Conservation (phyloP, 2,888 invertebrate species). For the Andrena fulva region DNA sequence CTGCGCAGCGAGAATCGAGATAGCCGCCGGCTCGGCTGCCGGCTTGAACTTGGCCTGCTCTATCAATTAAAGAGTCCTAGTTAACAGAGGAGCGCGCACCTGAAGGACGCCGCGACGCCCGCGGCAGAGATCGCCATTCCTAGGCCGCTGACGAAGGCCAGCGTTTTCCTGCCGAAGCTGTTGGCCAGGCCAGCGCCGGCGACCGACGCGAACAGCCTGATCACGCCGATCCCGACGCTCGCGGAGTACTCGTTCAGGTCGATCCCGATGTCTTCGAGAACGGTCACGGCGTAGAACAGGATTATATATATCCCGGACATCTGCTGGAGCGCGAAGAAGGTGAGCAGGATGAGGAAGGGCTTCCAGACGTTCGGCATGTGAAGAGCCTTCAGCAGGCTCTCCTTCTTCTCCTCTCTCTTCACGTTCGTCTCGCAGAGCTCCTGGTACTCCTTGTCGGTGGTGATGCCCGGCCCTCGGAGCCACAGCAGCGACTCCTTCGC, state of each 20-base stretch:
- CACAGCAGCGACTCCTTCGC: slow-evolving; percentile 88
- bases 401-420: slow-evolving; percentile 68
- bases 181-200: slow-evolving; percentile 89
- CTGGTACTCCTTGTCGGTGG: slow-evolving; percentile 88
- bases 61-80: not conserved
- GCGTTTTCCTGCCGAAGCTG: slow-evolving; percentile 87
- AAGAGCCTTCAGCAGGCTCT: slow-evolving; percentile 76
- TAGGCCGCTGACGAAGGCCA: slow-evolving; percentile 88
- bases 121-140: slow-evolving; percentile 89
- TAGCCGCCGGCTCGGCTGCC: not conserved
- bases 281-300: slow-evolving; percentile 90
- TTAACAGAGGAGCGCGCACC: slow-evolving; percentile 58
- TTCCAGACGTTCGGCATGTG: slow-evolving; percentile 87
- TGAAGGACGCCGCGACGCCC: slow-evolving; percentile 83
- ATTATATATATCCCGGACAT: slow-evolving; percentile 91
- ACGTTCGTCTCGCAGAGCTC: slow-evolving; percentile 86
- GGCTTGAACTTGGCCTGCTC: not conserved
- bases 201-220: slow-evolving; percentile 89
- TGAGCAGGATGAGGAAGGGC: slow-evolving; percentile 88
- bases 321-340: slow-evolving; percentile 90
- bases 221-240: slow-evolving; percentile 89
- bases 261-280: slow-evolving; percentile 89
- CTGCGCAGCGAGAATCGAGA: not conserved
- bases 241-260: slow-evolving; percentile 89
- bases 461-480: slow-evolving; percentile 88